Base-by-base conservation (phyloP, 2,888 invertebrate species). In the Acheta domesticus region DNA sequence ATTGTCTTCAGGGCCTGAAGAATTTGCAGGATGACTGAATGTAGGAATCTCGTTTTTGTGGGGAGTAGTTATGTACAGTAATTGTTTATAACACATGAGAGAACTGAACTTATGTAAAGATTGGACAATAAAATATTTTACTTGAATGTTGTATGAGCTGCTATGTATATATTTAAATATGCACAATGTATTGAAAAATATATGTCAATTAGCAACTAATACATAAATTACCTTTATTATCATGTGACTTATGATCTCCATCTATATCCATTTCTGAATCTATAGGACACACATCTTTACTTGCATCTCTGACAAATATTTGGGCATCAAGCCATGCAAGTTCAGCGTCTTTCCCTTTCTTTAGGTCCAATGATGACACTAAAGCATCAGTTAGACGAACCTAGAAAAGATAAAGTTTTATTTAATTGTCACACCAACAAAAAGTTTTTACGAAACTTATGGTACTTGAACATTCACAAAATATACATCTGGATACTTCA, bases 241-340 rank as follows among this genome's bases (percentile, higher is more conserved):
- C 62, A 19, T 5, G 62, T 19, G 62, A n/a, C 16, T 62, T 62
- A 19, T 62, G 62, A 14, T 62, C 62, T 62, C n/a, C 62, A 62
- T 62, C 62, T n/a, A 62, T 84, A 62, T 86, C 87, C 62, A 86
- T 84, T 74, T 87, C 87, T 80, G 87, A 84, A 48, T 80, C 79
- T 75, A 81, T 77, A n/a, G 88, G 86, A 83, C 87, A 88, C 1
- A 88, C 87, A 83, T 92, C 91, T 77, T 90, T 86, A 79, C 86
- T 84, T 80, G 86, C 86, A 83, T 87, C 87, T 73, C 87, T 85
- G 20, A 91, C 88, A 16, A 91, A 90, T 80, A 96, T 91, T 83
- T 92, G 89, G 0, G 95, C 96, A 85, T 96, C 93, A 16, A 99
- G 89, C 98, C 98, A 99, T 0, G 98, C 96, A n/a, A 99, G 91